Evolutionary conservation across 2,797 vertebrate genomes (phyloP), one percentile per base, ranked within the genome.

Genomic region (Tragelaphus oryx): DNA sequence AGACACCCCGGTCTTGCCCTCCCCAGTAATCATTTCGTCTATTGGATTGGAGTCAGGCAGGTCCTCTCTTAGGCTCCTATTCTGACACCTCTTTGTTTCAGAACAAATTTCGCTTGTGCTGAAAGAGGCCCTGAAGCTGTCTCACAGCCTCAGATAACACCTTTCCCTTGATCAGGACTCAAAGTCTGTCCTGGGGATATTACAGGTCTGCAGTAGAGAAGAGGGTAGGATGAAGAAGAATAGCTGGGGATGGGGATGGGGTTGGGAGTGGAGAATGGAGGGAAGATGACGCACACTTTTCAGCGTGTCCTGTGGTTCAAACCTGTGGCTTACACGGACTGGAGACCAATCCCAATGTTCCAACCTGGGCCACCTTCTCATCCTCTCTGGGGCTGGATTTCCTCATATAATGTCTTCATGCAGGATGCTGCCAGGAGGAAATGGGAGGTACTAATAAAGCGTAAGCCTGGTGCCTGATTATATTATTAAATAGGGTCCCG

Each of bases 281-380:
- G 28, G 30, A 7, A 2, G 20, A 52, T 1, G 18, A 33, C 33
- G 24, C 74, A 14, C 24, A 37, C 2, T 24, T 4, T n/a, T 20
- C 30, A 3, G 4, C 37, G 0, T 4, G n/a, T 18, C 22, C 2
- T 2, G 57, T 5, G n/a, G 76, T 50, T 60, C 0, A 3, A 33
- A 14, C 13, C 2, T 4, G 48, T 18, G 50, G 57, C 55, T 30
- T 28, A 37, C 28, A 1, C 0, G 44, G 46, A 33, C 18, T 20
- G 13, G 2, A 48, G 33, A 2, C 52, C 12, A 6, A 28, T 22
- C 60, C 13, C 87, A 28, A 0, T 0, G 12, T 55, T 44, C 24
- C 1, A 3, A 0, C 18, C 17, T 3, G 52, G 55, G 26, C 65
- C 9, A 24, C 9, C 14, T 41, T 44, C 52, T 37, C 10, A 2